These are phyloP conservation scores for Macquaria ambigua DNA, from an alignment of 2,113 vertebrate genomes.

Conservation along the genomic window DNA sequence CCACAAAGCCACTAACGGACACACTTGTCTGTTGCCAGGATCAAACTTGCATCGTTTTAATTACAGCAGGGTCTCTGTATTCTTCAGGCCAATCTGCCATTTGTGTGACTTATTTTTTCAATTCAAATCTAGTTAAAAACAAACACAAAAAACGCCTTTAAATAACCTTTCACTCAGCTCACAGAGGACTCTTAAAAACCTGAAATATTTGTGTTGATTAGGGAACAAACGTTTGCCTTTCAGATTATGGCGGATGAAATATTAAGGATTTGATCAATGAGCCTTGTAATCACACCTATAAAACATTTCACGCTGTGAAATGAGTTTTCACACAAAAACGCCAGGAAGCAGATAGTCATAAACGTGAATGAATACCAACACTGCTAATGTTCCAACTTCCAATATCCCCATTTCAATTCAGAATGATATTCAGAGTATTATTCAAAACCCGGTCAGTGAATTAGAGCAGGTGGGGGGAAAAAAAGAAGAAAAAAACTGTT, in stretches of 20 bases:
- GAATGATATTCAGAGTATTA: constrained; percentile 19
- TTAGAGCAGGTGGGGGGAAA: constrained; percentile 5
- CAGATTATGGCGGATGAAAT: constrained; percentile 36
- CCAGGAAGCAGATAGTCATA: constrained; percentile 46
- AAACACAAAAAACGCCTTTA: background rate
- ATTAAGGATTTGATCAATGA: constrained; percentile 63
- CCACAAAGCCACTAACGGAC: background rate
- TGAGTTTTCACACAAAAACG: constrained; percentile 46
- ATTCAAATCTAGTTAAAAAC: background rate
- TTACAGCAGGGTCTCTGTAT: constrained; percentile 18
- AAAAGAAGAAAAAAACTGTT: background rate
- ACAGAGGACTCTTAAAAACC: constrained; percentile 30
- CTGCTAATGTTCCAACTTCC: constrained; percentile 27
- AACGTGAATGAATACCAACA: constrained; percentile 46
- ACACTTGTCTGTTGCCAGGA: background rate
- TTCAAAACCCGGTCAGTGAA: constrained; percentile 32
- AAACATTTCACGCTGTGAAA: constrained; percentile 51
- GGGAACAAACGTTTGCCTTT: constrained; percentile 31
- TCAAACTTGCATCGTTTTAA: constrained; percentile 22
- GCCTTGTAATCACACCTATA: constrained; percentile 57
- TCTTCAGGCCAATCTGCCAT: background rate
- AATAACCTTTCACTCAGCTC: constrained; percentile 8
- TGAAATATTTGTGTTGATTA: constrained; percentile 38
- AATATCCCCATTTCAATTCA: constrained; percentile 27
- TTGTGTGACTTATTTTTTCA: background rate